phyloP scores from a whole-genome alignment of 2,113 vertebrate species.

The Varanus salvator region DNA sequence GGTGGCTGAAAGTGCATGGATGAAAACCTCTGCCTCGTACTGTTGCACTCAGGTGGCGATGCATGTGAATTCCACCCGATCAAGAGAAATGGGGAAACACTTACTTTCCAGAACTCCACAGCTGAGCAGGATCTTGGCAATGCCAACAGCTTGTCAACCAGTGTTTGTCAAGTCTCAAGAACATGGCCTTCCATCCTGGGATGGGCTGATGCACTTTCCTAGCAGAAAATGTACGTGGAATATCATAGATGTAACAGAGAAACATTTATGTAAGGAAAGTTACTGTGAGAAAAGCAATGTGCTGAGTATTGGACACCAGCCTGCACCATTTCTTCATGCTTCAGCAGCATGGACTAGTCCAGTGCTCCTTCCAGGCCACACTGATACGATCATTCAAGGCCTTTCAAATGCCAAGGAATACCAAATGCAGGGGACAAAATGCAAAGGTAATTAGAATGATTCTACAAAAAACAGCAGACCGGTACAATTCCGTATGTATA shows the following conservation, averaged over 20 bases:
- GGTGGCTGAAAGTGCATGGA: conserved; percentile 69
- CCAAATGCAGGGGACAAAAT: conserved; percentile 77
- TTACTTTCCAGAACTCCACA: conserved; percentile 68
- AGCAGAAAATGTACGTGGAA: conserved; percentile 69
- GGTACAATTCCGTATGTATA: not conserved
- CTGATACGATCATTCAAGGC: conserved; percentile 67
- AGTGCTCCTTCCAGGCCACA: conserved; percentile 69
- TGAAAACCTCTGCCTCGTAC: conserved; percentile 59
- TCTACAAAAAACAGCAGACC: conserved; percentile 20
- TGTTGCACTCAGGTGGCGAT: conserved; percentile 53
- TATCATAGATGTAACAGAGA: conserved; percentile 65
- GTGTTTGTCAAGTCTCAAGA: conserved; percentile 71
- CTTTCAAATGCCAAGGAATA: conserved; percentile 68
- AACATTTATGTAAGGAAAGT: conserved; percentile 67
- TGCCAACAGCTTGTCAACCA: conserved; percentile 64
- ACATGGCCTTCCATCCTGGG: conserved; percentile 73
- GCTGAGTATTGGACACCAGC: conserved; percentile 69
- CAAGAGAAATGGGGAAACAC: conserved; percentile 58
- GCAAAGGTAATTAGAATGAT: conserved; percentile 76
- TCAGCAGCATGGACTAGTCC: conserved; percentile 69
- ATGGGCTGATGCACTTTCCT: conserved; percentile 71
- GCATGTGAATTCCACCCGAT: conserved; percentile 38
- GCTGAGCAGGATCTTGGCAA: conserved; percentile 71
- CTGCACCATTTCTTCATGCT: conserved; percentile 46
- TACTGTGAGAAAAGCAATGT: conserved; percentile 57